Conservation (phyloP, 2,113 vertebrate species). For the Anguilla japonica region DNA sequence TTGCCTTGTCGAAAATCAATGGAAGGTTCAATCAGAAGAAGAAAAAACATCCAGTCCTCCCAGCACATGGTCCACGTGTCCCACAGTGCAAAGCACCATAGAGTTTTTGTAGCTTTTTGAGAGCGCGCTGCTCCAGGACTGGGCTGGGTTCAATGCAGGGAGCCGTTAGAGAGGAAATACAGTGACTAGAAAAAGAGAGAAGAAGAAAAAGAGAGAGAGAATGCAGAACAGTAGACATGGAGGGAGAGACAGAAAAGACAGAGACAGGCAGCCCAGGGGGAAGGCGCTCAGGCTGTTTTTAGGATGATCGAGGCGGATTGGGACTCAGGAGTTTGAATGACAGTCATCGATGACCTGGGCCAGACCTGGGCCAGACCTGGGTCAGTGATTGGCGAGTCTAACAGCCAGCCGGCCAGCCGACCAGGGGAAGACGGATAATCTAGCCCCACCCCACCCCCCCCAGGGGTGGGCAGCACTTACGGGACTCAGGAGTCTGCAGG, state of each 20-base stretch:
- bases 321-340: background rate
- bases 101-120: no score
- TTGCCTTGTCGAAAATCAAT: no score
- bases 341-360: background rate
- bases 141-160: no score
- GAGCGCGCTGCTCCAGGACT: no score
- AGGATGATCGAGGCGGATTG: background rate
- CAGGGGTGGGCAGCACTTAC: background rate
- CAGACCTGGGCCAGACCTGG: background rate
- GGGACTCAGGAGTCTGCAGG: background rate
- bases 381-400: background rate
- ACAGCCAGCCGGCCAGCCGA: background rate
- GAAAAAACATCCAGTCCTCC: no score
- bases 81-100: no score
- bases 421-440: background rate
- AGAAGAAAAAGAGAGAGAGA: conserved; percentile 5
- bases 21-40: no score
- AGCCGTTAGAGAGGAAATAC: background rate
- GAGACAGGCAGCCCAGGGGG: conserved; percentile 33
- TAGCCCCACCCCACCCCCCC: background rate
- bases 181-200: background rate
- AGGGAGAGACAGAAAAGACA: conserved; percentile 19
- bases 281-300: no score
- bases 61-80: no score
- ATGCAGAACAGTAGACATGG: background rate